phyloP scores from a whole-genome alignment of 2,113 vertebrate genomes.

The Perca flavescens region DNA sequence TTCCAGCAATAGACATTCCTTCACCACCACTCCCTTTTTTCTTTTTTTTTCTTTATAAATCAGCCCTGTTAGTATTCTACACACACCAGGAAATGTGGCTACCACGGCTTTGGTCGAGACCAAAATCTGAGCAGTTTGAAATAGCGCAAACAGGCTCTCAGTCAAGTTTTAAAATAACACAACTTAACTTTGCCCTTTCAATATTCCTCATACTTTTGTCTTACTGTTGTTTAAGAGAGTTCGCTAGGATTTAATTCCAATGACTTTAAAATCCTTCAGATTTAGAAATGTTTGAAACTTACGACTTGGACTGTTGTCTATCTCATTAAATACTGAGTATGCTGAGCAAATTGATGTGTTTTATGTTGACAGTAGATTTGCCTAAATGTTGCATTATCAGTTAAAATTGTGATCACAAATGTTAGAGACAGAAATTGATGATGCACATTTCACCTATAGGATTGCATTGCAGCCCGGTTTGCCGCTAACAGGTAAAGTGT shows the following conservation, averaged over 20 bases:
- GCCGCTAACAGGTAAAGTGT: too few species aligned
- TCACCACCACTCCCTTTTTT: too few species aligned
- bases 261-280: neutral
- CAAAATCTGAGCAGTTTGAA: neutral
- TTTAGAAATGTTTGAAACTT: neutral
- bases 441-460: too few species aligned
- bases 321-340: neutral
- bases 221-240: neutral
- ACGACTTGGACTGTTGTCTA: neutral
- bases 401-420: neutral
- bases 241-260: neutral
- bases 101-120: neutral
- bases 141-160: neutral
- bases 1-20: neutral
- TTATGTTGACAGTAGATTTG: neutral
- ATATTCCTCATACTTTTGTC: neutral
- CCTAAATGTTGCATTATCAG: neutral
- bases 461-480: too few species aligned
- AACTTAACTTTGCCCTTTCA: neutral
- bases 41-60: neutral
- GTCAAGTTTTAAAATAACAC: too few species aligned
- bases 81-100: neutral
- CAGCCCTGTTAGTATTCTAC: neutral
- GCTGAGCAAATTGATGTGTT: neutral
- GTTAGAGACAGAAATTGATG: too few species aligned